These are phyloP conservation scores for Vulpes lagopus DNA, from an alignment of 2,113 vertebrate species.

Conservation along the genomic window DNA sequence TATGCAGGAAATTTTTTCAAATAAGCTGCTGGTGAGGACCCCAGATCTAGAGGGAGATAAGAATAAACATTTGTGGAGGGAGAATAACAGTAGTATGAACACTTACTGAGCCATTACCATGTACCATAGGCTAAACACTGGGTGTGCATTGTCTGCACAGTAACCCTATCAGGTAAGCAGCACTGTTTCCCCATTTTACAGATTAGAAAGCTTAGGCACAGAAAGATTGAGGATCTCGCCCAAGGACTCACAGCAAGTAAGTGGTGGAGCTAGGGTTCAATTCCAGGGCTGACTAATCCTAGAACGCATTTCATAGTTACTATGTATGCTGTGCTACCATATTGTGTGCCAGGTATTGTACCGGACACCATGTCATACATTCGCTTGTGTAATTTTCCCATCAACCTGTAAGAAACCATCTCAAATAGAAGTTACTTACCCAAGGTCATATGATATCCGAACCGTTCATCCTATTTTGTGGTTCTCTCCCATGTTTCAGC, in stretches of 20 bases:
- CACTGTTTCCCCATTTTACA: slow-evolving; percentile 36
- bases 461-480: slow-evolving; percentile 78
- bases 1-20: slow-evolving; percentile 2
- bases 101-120: slow-evolving; percentile 1
- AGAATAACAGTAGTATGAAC: not conserved
- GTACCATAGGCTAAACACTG: not conserved
- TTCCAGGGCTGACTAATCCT: not conserved
- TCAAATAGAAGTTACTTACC: slow-evolving; percentile 69
- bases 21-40: slow-evolving; percentile 13
- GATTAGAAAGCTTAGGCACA: slow-evolving; percentile 61
- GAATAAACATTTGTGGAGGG: not conserved
- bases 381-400: slow-evolving; percentile 11
- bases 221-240: slow-evolving; percentile 49
- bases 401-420: slow-evolving; percentile 41
- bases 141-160: not conserved
- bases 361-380: not conserved
- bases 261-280: slow-evolving; percentile 28
- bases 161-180: slow-evolving; percentile 36
- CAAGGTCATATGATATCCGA: slow-evolving; percentile 26
- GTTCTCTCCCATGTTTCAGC: slow-evolving; percentile 82
- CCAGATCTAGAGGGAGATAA: not conserved
- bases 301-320: not conserved
- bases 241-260: slow-evolving; percentile 42
- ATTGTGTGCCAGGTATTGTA: not conserved
- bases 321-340: not conserved